These are phyloP conservation scores for Microtus montanus DNA, from an alignment of 2,113 vertebrate species.

Conservation along the genomic window DNA sequence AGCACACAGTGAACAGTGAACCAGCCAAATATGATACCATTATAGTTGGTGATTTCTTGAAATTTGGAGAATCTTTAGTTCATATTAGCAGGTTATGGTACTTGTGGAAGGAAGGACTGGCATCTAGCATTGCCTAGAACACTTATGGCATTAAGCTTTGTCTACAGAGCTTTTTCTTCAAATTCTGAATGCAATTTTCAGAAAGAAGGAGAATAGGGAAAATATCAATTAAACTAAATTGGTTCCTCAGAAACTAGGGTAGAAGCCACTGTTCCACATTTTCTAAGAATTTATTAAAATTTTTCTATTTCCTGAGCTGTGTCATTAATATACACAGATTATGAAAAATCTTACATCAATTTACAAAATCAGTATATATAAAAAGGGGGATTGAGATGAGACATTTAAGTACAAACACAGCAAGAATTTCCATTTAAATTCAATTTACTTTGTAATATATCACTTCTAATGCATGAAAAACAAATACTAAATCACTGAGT, in stretches of 20 bases:
- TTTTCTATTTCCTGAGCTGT: background rate
- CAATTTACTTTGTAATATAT: background rate
- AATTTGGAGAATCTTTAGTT: background rate
- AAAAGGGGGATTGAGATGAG: background rate
- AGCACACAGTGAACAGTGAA: background rate
- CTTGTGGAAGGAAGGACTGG: background rate
- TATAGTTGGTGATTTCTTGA: background rate
- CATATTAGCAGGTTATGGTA: background rate
- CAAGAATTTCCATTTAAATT: conserved; percentile 12
- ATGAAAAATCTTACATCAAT: conserved; percentile 1
- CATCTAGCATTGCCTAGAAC: background rate
- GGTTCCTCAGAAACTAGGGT: conserved; percentile 24
- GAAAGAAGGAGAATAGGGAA: background rate
- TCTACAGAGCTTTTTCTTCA: background rate
- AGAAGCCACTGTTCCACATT: background rate
- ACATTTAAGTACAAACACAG: conserved; percentile 9
- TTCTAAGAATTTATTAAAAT: conserved; percentile 31
- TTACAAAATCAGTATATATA: conserved; percentile 19
- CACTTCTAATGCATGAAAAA: background rate
- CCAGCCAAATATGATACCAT: background rate
- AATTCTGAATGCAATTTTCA: conserved; percentile 42
- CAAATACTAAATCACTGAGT: background rate
- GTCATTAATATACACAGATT: background rate
- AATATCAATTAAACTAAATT: background rate
- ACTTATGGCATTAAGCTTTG: background rate